These are phyloP conservation scores for Lonchura striata DNA, from an alignment of 2,113 vertebrate genomes.

Conservation along the genomic window DNA sequence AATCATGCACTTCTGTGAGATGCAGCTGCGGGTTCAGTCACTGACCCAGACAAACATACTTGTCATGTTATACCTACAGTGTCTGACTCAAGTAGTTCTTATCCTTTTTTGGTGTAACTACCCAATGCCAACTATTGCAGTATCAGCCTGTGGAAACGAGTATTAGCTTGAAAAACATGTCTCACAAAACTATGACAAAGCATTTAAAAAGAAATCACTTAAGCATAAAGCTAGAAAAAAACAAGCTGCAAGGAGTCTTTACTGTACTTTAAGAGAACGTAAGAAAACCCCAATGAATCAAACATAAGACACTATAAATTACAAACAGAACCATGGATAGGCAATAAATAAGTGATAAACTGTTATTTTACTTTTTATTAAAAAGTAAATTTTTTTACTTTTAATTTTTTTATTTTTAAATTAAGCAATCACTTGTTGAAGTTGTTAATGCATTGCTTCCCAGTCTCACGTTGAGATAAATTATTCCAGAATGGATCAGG, in stretches of 20 bases:
- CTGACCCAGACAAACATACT: neutral
- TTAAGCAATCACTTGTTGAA: neutral
- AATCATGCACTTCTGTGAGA: neutral
- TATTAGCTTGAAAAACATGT: neutral
- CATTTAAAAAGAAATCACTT: neutral
- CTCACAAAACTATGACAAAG: neutral
- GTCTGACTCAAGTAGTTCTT: neutral
- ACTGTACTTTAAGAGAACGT: neutral
- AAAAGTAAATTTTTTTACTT: too few relatives aligned
- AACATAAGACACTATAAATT: neutral
- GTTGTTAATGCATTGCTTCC: neutral
- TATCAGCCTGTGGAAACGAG: neutral
- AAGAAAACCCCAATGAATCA: accelerated
- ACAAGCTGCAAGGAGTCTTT: neutral
- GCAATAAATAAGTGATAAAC: neutral
- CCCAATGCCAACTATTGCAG: neutral
- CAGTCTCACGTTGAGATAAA: too few relatives aligned
- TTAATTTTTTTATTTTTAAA: neutral
- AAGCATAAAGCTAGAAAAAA: neutral
- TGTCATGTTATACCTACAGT: accelerated
- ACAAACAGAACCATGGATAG: neutral
- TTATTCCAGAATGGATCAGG: neutral
- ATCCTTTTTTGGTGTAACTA: neutral
- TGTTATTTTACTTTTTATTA: neutral
- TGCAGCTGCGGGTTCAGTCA: accelerated